phyloP scores from a whole-genome alignment of 2,113 vertebrate genomes.

The Cheirogaleus medius region DNA sequence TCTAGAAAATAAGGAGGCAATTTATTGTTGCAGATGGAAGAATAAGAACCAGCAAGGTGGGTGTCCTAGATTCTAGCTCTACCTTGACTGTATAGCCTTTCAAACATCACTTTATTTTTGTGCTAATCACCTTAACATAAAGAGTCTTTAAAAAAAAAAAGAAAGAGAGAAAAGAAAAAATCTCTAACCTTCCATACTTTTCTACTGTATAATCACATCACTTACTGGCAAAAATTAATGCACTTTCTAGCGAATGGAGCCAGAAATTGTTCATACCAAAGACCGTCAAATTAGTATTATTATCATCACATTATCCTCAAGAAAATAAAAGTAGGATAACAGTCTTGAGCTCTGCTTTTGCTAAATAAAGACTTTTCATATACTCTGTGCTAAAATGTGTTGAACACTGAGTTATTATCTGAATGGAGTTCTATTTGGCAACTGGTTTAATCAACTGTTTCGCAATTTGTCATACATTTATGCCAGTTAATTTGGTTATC shows the following conservation, averaged over 20 bases:
- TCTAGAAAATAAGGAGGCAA: neutral
- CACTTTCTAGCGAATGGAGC: neutral
- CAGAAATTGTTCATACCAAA: constrained; percentile 15
- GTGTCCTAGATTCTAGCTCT: neutral
- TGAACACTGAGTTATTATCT: constrained; percentile 38
- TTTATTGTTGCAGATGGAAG: neutral
- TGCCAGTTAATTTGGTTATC: constrained; percentile 50
- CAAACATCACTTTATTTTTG: neutral
- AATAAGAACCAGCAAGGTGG: neutral
- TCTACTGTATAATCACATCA: neutral
- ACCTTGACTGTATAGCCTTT: neutral
- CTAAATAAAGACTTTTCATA: constrained; percentile 52
- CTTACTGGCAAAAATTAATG: constrained; percentile 5
- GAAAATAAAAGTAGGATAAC: constrained; percentile 24
- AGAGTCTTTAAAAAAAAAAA: neutral
- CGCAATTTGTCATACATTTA: constrained; percentile 33
- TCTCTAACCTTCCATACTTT: neutral
- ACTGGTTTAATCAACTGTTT: constrained; percentile 54
- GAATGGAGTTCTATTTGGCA: constrained; percentile 48
- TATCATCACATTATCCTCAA: neutral
- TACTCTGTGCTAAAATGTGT: constrained; percentile 2
- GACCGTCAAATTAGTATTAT: neutral
- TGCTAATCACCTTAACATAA: neutral
- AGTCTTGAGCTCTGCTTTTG: constrained; percentile 35
- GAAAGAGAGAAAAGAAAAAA: neutral